Conservation (phyloP, 2,113 vertebrate genomes). For the Equus quagga region DNA sequence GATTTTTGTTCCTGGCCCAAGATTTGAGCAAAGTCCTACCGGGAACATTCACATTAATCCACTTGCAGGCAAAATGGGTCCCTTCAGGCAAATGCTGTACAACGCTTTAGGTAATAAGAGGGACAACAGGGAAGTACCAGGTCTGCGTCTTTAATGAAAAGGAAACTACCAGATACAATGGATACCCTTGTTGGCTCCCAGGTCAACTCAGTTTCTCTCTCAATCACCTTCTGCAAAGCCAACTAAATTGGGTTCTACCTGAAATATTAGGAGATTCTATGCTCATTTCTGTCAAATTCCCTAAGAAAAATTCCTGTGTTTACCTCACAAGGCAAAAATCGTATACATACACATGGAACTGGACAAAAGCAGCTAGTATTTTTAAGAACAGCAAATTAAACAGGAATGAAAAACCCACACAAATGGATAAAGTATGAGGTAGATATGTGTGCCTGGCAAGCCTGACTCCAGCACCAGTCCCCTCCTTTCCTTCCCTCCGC, state of each 20-base stretch:
- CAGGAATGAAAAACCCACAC: neutral
- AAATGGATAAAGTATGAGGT: neutral
- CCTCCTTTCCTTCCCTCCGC: neutral
- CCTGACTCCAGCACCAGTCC: neutral
- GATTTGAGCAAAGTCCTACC: neutral
- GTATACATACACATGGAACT: neutral
- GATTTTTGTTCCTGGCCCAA: neutral
- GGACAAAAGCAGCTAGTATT: neutral
- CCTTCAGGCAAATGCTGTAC: neutral
- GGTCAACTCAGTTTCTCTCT: neutral
- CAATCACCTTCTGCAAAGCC: neutral
- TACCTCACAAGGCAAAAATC: slow-evolving; percentile 22
- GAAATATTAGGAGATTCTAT: neutral
- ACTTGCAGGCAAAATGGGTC: neutral
- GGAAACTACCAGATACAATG: neutral
- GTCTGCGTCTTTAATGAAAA: neutral
- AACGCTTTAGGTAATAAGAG: neutral
- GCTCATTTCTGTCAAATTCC: slow-evolving; percentile 16
- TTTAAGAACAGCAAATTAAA: slow-evolving; percentile 47
- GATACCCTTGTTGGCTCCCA: neutral
- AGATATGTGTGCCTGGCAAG: neutral
- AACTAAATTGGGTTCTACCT: neutral
- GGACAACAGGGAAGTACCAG: neutral
- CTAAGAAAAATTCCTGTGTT: neutral
- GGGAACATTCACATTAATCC: neutral